These are phyloP conservation scores for Octomys mimax DNA, from an alignment of 2,797 vertebrate genomes.

Conservation along the genomic window DNA sequence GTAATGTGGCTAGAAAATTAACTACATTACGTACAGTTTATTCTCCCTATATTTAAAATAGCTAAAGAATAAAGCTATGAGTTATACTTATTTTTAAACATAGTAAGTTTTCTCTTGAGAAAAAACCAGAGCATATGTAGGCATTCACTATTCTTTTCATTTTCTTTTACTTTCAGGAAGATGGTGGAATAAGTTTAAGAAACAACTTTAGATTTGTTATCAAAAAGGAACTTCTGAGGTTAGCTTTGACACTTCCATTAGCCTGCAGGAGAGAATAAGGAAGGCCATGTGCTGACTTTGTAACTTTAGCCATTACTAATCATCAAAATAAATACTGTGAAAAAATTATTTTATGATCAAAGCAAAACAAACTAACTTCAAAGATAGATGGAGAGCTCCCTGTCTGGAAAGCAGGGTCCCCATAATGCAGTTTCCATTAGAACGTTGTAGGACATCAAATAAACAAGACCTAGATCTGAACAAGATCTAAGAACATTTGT, in stretches of 20 bases:
- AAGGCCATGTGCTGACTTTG: conserved; percentile 65
- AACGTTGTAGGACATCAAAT: conserved; percentile 37
- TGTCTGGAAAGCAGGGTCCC: conserved; percentile 7
- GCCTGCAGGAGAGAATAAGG: conserved; percentile 43
- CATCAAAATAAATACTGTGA: conserved; percentile 69
- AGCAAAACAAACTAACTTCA: conserved; percentile 79
- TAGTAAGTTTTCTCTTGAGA: neutral
- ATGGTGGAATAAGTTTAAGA: conserved; percentile 59
- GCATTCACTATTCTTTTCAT: neutral
- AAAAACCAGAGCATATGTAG: neutral
- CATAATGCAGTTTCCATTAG: conserved; percentile 42
- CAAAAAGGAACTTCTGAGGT: conserved; percentile 48
- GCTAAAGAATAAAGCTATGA: neutral
- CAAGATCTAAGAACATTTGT: neutral
- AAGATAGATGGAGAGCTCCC: conserved; percentile 65
- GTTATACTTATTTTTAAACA: neutral
- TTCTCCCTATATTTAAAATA: conserved; percentile 41
- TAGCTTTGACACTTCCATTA: conserved; percentile 70
- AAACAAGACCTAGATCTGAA: conserved; percentile 64
- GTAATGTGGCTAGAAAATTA: neutral
- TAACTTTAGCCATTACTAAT: conserved; percentile 74
- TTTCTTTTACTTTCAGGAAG: conserved; percentile 39
- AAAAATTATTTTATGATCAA: conserved; percentile 80
- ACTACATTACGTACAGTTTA: neutral
- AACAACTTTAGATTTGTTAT: conserved; percentile 30